Percentiles rank a stretch among this genome's conserved stretches.
phyloP scores from a whole-genome alignment of 2,888 invertebrate genomes.

The Sphaerophoria rueppellii region DNA sequence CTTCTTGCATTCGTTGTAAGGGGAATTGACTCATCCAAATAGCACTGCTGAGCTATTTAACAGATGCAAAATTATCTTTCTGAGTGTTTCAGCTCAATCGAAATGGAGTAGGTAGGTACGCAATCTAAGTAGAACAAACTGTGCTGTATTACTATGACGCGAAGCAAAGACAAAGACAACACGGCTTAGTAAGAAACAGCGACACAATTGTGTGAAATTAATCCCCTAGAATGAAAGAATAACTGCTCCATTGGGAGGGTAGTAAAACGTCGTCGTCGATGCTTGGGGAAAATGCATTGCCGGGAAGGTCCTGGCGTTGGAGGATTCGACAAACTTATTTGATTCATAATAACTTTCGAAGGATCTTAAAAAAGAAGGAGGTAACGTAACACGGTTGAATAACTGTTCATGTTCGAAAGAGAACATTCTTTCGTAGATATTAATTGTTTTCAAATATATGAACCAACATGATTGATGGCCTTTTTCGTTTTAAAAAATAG shows the following conservation, averaged over 20 bases:
- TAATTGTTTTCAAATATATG: background rate
- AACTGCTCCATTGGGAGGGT: slow-evolving; percentile 40
- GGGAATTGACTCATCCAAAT: slow-evolving; percentile 17
- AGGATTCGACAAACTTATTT: slow-evolving; percentile 8
- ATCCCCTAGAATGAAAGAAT: slow-evolving; percentile 36
- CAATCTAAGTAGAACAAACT: slow-evolving; percentile 7
- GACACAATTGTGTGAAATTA: slow-evolving; percentile 24
- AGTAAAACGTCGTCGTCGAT: too few relatives aligned
- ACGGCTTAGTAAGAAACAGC: background rate
- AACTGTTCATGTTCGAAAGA: background rate
- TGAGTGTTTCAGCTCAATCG: background rate
- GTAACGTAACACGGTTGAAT: background rate
- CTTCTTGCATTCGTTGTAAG: background rate
- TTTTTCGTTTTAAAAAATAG: background rate
- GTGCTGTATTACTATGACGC: slow-evolving; percentile 12
- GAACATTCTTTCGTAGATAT: background rate
- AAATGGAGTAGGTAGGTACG: background rate
- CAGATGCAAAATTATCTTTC: slow-evolving; percentile 18
- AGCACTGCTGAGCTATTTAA: background rate
- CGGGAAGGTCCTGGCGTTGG: slow-evolving; percentile 3
- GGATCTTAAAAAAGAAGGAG: background rate
- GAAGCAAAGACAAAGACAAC: background rate
- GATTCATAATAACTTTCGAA: background rate
- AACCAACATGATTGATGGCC: background rate
- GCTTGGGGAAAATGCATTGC: slow-evolving; percentile 16